Conservation (phyloP, 2,113 vertebrate genomes). For the Arothron firmamentum region DNA sequence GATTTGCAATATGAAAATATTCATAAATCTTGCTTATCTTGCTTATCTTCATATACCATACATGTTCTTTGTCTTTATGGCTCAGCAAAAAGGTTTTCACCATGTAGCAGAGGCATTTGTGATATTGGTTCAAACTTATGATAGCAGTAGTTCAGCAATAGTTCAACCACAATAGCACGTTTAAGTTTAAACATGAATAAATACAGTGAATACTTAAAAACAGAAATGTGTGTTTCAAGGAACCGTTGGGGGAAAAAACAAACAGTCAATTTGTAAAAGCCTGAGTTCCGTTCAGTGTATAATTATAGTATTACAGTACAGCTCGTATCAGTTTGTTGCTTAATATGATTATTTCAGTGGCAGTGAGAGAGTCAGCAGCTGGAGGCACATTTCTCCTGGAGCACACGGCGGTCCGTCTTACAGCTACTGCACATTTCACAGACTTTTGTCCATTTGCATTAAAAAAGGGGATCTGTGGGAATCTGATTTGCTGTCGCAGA, state of each 20-base stretch:
- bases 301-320: not conserved
- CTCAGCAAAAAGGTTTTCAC: too few species aligned
- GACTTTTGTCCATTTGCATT: not conserved
- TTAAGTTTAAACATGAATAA: not conserved
- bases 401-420: slow-evolving; percentile 10
- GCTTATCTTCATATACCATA: too few species aligned
- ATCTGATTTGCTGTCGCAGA: not conserved
- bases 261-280: not conserved
- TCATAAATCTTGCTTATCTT: too few species aligned
- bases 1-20: too few species aligned
- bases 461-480: not conserved
- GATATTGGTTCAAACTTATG: too few species aligned
- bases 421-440: slow-evolving; percentile 4
- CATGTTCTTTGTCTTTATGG: too few species aligned
- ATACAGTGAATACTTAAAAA: not conserved
- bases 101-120: too few species aligned
- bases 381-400: not conserved
- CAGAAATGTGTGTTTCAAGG: not conserved
- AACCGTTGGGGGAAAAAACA: not conserved
- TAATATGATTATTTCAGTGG: not conserved
- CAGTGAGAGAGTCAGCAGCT: not conserved
- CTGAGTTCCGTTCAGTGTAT: not conserved
- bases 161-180: too few species aligned
- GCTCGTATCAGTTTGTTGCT: not conserved
- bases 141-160: too few species aligned